phyloP scores from a whole-genome alignment of 2,113 vertebrate species.

The Glareola pratincola region DNA sequence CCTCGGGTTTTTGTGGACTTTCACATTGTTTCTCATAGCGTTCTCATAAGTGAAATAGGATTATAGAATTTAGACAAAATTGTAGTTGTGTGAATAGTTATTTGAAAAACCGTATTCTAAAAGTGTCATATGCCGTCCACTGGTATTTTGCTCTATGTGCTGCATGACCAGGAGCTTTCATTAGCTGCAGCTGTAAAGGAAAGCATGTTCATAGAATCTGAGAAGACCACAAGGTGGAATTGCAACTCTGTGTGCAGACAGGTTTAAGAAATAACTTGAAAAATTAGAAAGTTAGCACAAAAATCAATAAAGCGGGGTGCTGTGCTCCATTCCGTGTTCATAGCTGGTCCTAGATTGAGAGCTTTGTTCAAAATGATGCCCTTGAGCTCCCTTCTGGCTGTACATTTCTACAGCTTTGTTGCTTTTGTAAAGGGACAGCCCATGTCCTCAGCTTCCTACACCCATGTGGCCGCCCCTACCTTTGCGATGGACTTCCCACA shows the following conservation, averaged over 20 bases:
- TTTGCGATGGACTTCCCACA: neutral
- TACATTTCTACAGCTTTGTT: neutral
- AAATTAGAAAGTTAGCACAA: neutral
- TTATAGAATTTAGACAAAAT: neutral
- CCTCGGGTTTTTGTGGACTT: neutral
- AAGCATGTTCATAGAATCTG: neutral
- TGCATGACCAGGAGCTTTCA: neutral
- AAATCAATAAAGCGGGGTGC: neutral
- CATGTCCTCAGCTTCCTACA: neutral
- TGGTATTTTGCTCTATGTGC: neutral
- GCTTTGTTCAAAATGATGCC: accelerated
- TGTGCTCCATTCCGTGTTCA: neutral
- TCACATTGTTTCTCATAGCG: neutral
- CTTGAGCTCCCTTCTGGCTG: neutral
- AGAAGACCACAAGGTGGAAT: neutral
- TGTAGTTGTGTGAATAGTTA: neutral
- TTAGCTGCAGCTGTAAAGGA: neutral
- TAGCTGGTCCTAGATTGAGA: neutral
- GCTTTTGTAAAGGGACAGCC: neutral
- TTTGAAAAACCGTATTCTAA: neutral
- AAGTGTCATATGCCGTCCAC: neutral
- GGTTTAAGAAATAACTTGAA: neutral
- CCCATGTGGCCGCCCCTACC: accelerated
- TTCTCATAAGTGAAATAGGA: neutral
- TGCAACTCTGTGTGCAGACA: neutral